Evolutionary conservation across 2,797 vertebrate genomes (phyloP).

Genomic region (Cyclopterus lumpus): DNA sequence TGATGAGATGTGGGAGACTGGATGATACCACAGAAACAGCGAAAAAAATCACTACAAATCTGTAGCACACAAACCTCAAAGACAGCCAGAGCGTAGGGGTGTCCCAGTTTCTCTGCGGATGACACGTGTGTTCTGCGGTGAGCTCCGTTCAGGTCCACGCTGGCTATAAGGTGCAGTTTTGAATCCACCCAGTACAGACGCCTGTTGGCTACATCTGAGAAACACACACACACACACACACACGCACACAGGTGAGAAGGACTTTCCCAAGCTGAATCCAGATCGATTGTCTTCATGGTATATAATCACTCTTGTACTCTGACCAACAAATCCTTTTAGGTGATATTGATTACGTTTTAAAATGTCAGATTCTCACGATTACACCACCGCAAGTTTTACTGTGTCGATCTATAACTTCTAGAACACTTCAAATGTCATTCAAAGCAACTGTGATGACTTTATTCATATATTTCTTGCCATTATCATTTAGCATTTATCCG

Average conservation of each 20-base stretch:
- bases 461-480: slow-evolving; percentile 21
- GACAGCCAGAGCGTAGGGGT: slow-evolving; percentile 95
- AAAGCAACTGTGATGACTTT: slow-evolving; percentile 9
- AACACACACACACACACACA: slow-evolving; percentile 16
- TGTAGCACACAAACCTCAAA: slow-evolving; percentile 89
- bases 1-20: slow-evolving; percentile 44
- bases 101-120: slow-evolving; percentile 89
- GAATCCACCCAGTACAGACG: slow-evolving; percentile 99
- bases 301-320: slow-evolving; percentile 47
- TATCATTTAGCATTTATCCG: slow-evolving; percentile 24
- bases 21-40: slow-evolving; percentile 16
- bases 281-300: slow-evolving; percentile 61
- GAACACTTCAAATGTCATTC: slow-evolving; percentile 45
- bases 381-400: slow-evolving; percentile 24
- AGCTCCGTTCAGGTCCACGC: slow-evolving; percentile 92
- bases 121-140: slow-evolving; percentile 93
- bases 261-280: slow-evolving; percentile 41
- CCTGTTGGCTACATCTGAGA: slow-evolving; percentile 91
- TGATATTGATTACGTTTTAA: slow-evolving; percentile 67
- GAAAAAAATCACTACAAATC: slow-evolving; percentile 5
- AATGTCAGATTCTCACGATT: slow-evolving; percentile 65
- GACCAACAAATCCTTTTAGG: slow-evolving; percentile 61
- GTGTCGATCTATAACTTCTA: slow-evolving; percentile 35
- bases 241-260: slow-evolving; percentile 37
- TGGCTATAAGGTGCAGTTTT: slow-evolving; percentile 94